Evolutionary conservation across 1,140 invertebrate genomes (phyloP).

Genomic region (Heliconius hermathena): DNA sequence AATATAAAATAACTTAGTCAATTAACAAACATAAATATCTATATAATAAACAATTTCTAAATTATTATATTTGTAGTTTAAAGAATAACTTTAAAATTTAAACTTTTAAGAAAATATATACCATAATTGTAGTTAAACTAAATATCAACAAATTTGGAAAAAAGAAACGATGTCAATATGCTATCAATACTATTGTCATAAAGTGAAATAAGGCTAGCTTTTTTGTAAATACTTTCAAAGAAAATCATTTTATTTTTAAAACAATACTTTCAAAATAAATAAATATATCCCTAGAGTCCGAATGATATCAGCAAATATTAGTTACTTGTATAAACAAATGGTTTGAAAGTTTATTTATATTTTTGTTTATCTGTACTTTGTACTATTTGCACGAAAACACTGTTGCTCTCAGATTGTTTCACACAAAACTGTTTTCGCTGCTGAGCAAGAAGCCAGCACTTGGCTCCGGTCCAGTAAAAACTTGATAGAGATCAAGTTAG

Average conservation of each 20-base stretch:
- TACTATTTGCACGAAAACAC: constrained; percentile 8
- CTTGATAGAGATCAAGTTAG: constrained; percentile 42
- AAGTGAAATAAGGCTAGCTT: too few relatives aligned
- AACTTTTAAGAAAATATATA: too few relatives aligned
- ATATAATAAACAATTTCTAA: too few relatives aligned
- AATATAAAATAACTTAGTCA: background rate
- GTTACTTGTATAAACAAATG: background rate
- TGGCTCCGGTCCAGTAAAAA: constrained; percentile 37
- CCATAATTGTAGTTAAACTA: too few relatives aligned
- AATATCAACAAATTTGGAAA: too few relatives aligned
- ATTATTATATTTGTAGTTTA: too few relatives aligned
- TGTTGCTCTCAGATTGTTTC: constrained; percentile 24
- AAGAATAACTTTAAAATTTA: too few relatives aligned
- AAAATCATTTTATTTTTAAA: background rate
- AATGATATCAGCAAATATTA: background rate
- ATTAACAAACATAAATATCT: too few relatives aligned
- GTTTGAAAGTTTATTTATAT: background rate
- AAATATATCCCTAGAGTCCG: background rate
- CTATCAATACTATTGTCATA: too few relatives aligned
- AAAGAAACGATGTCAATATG: too few relatives aligned
- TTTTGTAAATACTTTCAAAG: too few relatives aligned
- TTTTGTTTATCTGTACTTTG: background rate
- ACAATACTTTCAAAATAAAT: background rate
- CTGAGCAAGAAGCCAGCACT: constrained; percentile 31
- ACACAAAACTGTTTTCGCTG: constrained; percentile 34